Percentiles rank a stretch among this genome's conserved stretches.
phyloP scores from a whole-genome alignment of 2,797 vertebrate species.

The Pangasius krempfi region DNA sequence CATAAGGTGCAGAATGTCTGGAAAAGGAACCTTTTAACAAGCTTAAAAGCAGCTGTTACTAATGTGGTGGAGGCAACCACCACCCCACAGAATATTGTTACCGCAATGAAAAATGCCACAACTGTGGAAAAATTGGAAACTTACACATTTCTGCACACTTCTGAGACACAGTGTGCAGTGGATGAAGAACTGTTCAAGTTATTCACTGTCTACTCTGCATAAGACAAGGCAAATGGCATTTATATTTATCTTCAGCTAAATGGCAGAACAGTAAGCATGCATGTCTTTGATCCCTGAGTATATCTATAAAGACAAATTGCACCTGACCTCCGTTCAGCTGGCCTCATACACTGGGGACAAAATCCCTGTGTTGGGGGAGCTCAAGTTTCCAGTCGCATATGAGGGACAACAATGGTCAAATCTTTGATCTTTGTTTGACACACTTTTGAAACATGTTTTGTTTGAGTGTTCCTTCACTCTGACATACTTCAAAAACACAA shows the following conservation, averaged over 20 bases:
- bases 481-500: neutral
- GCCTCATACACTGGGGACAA: constrained; percentile 4
- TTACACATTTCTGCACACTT: neutral
- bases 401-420: neutral
- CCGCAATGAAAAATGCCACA: constrained; percentile 2
- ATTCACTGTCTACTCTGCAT: constrained; percentile 8
- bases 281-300: constrained; percentile 29
- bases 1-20: neutral
- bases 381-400: neutral
- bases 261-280: constrained; percentile 10
- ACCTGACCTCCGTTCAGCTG: neutral
- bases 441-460: no score
- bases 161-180: neutral
- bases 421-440: neutral
- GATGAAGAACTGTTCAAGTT: neutral
- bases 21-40: constrained; percentile 2
- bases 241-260: constrained; percentile 1
- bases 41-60: neutral
- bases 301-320: neutral
- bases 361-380: constrained; percentile 8
- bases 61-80: neutral
- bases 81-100: neutral
- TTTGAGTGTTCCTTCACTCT: neutral
- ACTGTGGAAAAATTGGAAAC: constrained; percentile 6
- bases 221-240: neutral